Base-by-base conservation (phyloP, 2,797 vertebrate genomes). In the Paedocypris micromegethes region DNA sequence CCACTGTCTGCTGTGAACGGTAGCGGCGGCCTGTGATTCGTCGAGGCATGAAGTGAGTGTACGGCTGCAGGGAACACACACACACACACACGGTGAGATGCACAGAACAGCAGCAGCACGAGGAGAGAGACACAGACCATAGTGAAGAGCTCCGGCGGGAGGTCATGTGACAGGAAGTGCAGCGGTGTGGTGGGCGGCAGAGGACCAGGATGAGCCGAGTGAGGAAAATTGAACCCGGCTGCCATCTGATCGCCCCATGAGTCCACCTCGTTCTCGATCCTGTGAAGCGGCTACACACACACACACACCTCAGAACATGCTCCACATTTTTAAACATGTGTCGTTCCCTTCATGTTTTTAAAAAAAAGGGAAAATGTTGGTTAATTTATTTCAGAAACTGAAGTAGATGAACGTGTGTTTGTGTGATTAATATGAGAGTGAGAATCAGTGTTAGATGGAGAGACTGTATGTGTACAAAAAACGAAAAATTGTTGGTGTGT, bases 181-280 rank as follows among this genome's bases (percentile, higher is more conserved):
- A 98, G 89, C 2, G 94, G 93, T 42, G 92, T 91, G 79, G 95
- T 92, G n/a, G 94, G 91, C 53, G 94, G 90, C 79, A 98, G 84
- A 56, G 42, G 84, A 78, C 80, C 89, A 82, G 81, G 92, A 77
- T 95, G 93, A 61, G 85, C 90, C 72, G 91, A 90, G 9, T 93
- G 90, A 72, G 93, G 86, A 50, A 96, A 98, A 72, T 89, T 90
- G 80, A 96, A 97, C 71, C 92, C 90, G 77, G 93, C 94, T 61
- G 92, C 92, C 6, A 97, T 92, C 50, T 98, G 96, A 70, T 98
- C 95, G 74, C 94, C 93, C 62, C 97, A 86, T 62, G 97, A 87
- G 73, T 98, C 96, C 60, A 98, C 95, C 72, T 98, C 96, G 65
- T 96, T 98, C 83, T 98, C 95, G 72, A 98, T 96, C 81, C 94